Percentiles rank a stretch among this genome's conserved stretches.
Conservation (phyloP, 2,797 vertebrate genomes). For the Antrozous pallidus region DNA sequence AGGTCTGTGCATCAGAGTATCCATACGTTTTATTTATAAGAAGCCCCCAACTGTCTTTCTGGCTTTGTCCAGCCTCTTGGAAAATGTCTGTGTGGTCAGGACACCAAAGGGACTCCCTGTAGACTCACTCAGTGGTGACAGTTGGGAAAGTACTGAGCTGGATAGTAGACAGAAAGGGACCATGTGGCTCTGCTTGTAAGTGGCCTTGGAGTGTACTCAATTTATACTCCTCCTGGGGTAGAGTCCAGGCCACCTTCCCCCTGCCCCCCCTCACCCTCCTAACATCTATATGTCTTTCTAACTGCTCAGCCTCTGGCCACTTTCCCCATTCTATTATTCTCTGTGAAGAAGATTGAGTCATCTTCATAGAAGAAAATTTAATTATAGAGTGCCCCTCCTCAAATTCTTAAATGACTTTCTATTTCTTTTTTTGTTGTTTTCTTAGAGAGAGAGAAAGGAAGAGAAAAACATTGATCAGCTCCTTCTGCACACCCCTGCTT, state of each 20-base stretch:
- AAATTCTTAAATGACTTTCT: background rate
- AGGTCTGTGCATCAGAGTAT: background rate
- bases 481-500: too few species aligned
- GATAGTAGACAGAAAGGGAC: too few species aligned
- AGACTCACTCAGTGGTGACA: rapidly evolving
- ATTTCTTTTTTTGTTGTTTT: background rate
- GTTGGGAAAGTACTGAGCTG: background rate
- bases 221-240: background rate
- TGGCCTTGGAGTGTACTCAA: background rate
- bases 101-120: background rate
- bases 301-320: background rate
- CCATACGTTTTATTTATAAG: background rate
- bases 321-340: background rate
- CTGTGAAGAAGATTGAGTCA: background rate
- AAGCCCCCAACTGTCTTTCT: background rate
- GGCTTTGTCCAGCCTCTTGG: background rate
- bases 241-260: background rate
- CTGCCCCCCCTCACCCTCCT: too few species aligned
- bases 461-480: too few species aligned
- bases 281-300: background rate
- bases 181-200: background rate
- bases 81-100: background rate
- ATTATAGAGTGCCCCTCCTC: background rate
- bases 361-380: background rate
- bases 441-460: too few species aligned